A percentile compares a stretch with the other conserved stretches of the same genome.
Conservation (phyloP, 2,797 vertebrate species). For the Falco biarmicus region DNA sequence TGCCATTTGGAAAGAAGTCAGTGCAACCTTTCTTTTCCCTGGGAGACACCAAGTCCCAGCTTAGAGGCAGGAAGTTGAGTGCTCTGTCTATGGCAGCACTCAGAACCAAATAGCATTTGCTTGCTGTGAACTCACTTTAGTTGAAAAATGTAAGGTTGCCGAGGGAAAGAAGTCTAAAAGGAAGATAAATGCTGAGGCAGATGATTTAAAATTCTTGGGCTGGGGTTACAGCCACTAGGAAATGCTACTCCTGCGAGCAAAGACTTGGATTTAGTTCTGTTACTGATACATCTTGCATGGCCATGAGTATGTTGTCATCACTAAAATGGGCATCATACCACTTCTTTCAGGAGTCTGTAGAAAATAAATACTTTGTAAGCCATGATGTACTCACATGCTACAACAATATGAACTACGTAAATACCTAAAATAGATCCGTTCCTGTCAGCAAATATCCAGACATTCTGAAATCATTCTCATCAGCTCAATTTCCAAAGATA, state of each 20-base stretch:
- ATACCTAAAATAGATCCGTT: slow-evolving; percentile 52
- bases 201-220: neutral
- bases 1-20: neutral
- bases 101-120: slow-evolving; percentile 44
- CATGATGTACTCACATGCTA: slow-evolving; percentile 1
- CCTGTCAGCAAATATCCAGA: slow-evolving; percentile 62
- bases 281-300: neutral
- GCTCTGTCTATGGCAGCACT: neutral
- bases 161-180: neutral
- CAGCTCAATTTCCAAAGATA: slow-evolving; percentile 60
- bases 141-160: neutral
- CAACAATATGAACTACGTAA: slow-evolving; percentile 31
- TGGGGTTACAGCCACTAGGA: neutral
- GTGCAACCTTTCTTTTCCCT: neutral
- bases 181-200: neutral
- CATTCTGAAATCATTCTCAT: slow-evolving; percentile 56
- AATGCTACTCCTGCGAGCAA: neutral
- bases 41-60: neutral
- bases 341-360: neutral
- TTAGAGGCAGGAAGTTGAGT: neutral
- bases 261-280: neutral
- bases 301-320: neutral
- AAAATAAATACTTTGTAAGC: neutral
- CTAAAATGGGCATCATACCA: neutral
- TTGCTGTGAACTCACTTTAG: neutral